A percentile compares a stretch with the other conserved stretches of the same genome.
phyloP scores from a whole-genome alignment of 2,797 vertebrate species.

The Tadarida brasiliensis region DNA sequence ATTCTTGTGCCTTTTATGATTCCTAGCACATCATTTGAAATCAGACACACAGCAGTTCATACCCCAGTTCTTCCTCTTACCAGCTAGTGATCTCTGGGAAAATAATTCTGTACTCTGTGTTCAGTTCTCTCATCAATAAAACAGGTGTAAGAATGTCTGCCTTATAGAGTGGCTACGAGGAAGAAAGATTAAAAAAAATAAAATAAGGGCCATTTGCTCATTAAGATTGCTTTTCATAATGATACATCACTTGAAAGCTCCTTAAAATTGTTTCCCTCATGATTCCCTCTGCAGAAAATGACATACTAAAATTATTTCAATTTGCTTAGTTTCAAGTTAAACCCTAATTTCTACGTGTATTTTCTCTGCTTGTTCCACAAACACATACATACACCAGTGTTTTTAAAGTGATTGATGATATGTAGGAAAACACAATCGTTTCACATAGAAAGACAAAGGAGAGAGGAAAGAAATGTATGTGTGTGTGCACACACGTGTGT shows the following conservation, averaged over 20 bases:
- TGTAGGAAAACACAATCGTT: neutral
- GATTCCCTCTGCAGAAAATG: constrained; percentile 33
- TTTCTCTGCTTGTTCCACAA: neutral
- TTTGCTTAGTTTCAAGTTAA: constrained; percentile 33
- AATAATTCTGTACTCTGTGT: neutral
- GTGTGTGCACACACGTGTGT: neutral
- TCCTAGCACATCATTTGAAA: neutral
- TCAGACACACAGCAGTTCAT: neutral
- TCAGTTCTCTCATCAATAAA: neutral
- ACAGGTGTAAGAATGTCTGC: neutral
- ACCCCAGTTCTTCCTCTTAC: neutral
- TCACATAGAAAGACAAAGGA: neutral
- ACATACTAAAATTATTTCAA: constrained; percentile 1
- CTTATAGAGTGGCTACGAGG: neutral
- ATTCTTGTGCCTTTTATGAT: neutral
- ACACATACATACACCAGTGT: neutral
- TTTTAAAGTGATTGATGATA: neutral
- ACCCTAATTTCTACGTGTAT: neutral
- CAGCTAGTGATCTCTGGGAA: neutral
- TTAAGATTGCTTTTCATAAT: constrained; percentile 52
- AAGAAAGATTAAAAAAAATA: neutral
- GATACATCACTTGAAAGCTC: constrained; percentile 46
- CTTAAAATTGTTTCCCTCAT: constrained; percentile 27
- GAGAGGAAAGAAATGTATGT: neutral
- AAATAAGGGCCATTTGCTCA: constrained; percentile 30